Conservation (phyloP, 2,797 vertebrate species). For the Sebastes kiyomatsui region DNA sequence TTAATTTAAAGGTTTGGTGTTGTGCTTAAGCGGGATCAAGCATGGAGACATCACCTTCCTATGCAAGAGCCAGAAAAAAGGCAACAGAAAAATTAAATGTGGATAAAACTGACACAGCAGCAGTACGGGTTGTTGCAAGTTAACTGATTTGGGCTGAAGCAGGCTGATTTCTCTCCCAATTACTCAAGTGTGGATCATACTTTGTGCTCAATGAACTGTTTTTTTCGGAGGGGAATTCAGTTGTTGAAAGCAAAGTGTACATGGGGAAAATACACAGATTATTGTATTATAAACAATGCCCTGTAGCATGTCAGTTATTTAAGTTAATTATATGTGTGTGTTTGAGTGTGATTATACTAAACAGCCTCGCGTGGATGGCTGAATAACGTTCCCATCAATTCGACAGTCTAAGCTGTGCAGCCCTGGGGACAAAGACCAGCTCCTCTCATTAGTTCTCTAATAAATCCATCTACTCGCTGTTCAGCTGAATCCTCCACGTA, state of each 20-base stretch:
- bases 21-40: too few relatives aligned
- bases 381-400: slow-evolving; percentile 27
- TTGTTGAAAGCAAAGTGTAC: background rate
- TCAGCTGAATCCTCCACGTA: slow-evolving; percentile 14
- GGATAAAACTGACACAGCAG: too few relatives aligned
- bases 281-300: background rate
- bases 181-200: too few relatives aligned
- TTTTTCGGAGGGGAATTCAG: background rate
- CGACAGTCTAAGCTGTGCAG: slow-evolving; percentile 9
- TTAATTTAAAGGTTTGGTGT: too few relatives aligned
- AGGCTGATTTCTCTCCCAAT: background rate
- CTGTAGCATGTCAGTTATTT: background rate
- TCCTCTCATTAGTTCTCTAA: slow-evolving; percentile 45
- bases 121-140: too few relatives aligned
- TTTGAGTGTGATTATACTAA: slow-evolving; percentile 21
- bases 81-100: too few relatives aligned
- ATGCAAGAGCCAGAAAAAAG: too few relatives aligned
- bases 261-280: background rate
- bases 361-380: slow-evolving; percentile 7
- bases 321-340: background rate
- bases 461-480: slow-evolving; percentile 35
- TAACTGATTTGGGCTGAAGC: too few relatives aligned
- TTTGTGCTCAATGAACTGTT: too few relatives aligned
- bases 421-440: slow-evolving; percentile 5
- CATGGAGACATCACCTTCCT: too few relatives aligned